Base-by-base conservation (phyloP, 2,113 vertebrate genomes). In the Carassius gibelio region DNA sequence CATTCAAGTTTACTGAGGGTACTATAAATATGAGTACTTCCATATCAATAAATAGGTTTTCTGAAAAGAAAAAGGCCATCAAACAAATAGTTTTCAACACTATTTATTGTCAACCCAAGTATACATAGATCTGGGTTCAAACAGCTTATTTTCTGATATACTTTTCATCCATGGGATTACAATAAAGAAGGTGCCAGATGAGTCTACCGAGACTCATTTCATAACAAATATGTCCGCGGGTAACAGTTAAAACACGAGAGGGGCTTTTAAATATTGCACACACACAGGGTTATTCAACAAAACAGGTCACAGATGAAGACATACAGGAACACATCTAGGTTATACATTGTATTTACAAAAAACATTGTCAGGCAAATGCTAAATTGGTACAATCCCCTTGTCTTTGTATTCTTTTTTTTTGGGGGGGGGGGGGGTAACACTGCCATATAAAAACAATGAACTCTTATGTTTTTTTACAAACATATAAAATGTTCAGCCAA, bases 141-240 rank as follows among this genome's bases (percentile, higher is more conserved):
- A 86, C 30, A 69, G 42, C 45, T 34, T 80, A 52, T 85, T 85
- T 30, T 88, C n/a, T 82, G 61, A 84, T 79, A 71, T 85, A 82
- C 52, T 66, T 81, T 82, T 76, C 62, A 90, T 85, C 89, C 87
- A 90, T 86, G 85, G 88, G 87, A 89, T 89, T 86, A 83, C 85
- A 90, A 88, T 89, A 89, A 21, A 84, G 21, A 89, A 92, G 92
- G 92, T 93, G 91, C 89, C 83, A 68, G 71, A 89, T 84, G 79
- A 48, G 82, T 76, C 71, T 38, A 59, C 59, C 82, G 38, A 85
- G 61, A 74, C 68, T 86, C 83, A 81, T 50, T 55, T n/a, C 75
- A 87, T 78, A 76, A 71, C 64, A 84, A 42, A 21, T 74, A 87
- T 26, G 78, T 72, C 82, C 90, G 75, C 69, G 30, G 64, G 69